Conservation (phyloP, 2,113 vertebrate genomes). For the Cephalopholis sonnerati region DNA sequence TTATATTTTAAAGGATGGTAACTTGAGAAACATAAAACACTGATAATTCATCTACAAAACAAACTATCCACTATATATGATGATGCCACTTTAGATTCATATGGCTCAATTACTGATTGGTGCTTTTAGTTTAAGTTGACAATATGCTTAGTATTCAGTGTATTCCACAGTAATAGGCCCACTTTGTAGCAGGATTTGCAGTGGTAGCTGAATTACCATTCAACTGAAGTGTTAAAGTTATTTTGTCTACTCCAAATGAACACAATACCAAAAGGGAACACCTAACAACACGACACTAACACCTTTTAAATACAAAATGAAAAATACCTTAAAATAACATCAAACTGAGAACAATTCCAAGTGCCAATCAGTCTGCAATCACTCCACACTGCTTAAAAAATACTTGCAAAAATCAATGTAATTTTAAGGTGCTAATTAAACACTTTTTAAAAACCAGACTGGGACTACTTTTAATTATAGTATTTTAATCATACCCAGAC, state of each 20-base stretch:
- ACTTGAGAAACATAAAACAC: not conserved
- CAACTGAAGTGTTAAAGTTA: not conserved
- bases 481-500: not conserved
- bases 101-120: not conserved
- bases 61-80: not conserved
- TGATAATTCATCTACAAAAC: not conserved
- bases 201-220: not conserved
- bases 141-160: not conserved
- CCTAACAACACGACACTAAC: conserved; percentile 6
- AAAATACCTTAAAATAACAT: conserved; percentile 10
- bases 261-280: not conserved
- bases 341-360: conserved; percentile 26
- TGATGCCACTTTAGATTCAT: not conserved
- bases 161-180: not conserved
- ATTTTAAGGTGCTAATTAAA: conserved; percentile 44
- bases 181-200: not conserved
- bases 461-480: not conserved
- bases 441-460: not conserved
- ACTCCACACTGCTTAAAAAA: not conserved
- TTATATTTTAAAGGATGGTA: not conserved
- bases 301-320: conserved; percentile 11
- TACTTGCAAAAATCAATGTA: conserved; percentile 4
- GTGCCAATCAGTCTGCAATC: conserved; percentile 11
- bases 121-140: not conserved
- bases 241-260: not conserved